Base-by-base conservation (phyloP, 2,888 invertebrate genomes). In the Hemicrepidius hirtus region DNA sequence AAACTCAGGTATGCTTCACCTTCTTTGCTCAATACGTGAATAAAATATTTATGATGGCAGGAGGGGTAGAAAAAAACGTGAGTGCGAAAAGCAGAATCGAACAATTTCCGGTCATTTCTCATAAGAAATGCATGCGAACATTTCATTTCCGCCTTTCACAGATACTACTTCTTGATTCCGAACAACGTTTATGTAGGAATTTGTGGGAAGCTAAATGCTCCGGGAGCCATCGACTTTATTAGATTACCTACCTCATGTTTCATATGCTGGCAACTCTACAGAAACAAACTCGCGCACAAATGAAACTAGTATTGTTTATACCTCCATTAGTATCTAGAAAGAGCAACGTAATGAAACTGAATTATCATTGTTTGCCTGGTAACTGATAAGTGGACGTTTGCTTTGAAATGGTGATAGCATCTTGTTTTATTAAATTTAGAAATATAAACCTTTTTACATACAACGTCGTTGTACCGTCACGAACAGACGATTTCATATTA, bases 121-220 rank as follows among this genome's bases (percentile, higher is more conserved):
- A 63, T 69, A 63, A 69, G 62, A 49, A 37, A 49, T 63, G 55
- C 50, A 57, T 53, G 53, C 16, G 53, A 69, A 41, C 63, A 46
- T 69, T 69, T 69, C 63, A 69, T 69, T 69, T 69, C 69, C 69
- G 50, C 32, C 41, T 49, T 37, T 59, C 59, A 46, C 21, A 46
- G 28, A 53, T 18, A 40, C 46, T 69, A 64, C 53, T 57, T 46
- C 53, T 68, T 40, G 62, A 68, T 63, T 21, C 49, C 37, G 40
- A 62, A 62, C 40, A 62, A 64, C 49, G 49, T 64, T 64, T 64
- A 64, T 64, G 64, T 53, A 49, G 44, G 41, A 57, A 46, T 59
- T 67, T 68, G 62, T 63, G 41, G 69, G 49, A 40, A 62, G 53
- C 69, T 63, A 63, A 69, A 69, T 53, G 53, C 63, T 64, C 44